These are phyloP conservation scores for Drosophila formosana DNA, from an alignment of 2,888 invertebrate species.

Conservation along the genomic window DNA sequence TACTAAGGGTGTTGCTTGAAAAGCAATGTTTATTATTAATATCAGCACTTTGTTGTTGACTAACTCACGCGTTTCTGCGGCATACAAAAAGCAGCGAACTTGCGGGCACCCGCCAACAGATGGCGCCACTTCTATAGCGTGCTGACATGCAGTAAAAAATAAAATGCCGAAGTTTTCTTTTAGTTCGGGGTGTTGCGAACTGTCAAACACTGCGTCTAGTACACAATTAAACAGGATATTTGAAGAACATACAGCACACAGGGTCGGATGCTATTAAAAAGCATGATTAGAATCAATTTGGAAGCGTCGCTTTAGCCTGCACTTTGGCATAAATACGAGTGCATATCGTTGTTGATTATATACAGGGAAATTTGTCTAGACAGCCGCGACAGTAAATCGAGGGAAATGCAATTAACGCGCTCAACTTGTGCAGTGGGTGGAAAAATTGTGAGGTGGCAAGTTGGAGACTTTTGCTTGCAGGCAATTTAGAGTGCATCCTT, in stretches of 20 bases:
- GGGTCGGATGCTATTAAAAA: constrained; percentile 39
- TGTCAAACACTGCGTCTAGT: constrained; percentile 1
- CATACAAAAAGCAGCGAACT: constrained; percentile 9
- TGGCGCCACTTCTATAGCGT: constrained; percentile 54
- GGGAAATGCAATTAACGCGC: constrained; percentile 50
- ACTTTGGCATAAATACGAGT: constrained; percentile 6
- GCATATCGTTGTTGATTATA: constrained; percentile 34
- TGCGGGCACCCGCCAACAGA: constrained; percentile 46
- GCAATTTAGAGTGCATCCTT: constrained; percentile 30
- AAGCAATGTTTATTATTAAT: constrained; percentile 49
- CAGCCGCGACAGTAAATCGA: constrained; percentile 34
- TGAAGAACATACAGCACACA: constrained; percentile 48
- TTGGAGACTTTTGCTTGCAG: constrained; percentile 11
- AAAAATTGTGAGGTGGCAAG: constrained; percentile 28
- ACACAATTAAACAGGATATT: constrained; percentile 70
- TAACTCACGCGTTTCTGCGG: constrained; percentile 45
- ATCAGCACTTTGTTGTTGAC: constrained; percentile 40
- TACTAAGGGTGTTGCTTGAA: not conserved
- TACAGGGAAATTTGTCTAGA: constrained; percentile 69
- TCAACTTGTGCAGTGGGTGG: constrained; percentile 6
- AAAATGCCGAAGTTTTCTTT: not conserved
- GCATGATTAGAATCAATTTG: constrained; percentile 48
- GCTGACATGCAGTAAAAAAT: constrained; percentile 55
- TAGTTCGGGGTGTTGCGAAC: not conserved
- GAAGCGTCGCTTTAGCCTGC: constrained; percentile 32